Base-by-base conservation (phyloP, 2,797 vertebrate genomes). In the Thalassophryne amazonica region DNA sequence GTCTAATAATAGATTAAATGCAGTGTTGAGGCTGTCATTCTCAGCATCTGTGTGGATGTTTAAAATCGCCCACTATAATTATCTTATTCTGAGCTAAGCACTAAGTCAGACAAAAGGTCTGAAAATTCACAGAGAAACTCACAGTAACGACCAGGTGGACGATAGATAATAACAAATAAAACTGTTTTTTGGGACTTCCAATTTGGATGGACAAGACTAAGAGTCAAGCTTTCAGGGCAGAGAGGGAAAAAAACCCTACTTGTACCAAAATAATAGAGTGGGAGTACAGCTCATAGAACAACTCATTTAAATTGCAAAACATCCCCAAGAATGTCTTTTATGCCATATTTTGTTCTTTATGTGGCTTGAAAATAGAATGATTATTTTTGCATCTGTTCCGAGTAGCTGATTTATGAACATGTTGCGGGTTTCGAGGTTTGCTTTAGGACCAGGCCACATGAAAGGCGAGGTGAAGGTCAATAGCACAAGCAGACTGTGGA, bases 341-440 rank as follows among this genome's bases (percentile, higher is more conserved):
- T 14, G 22, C 27, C 21, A 27, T 61, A 40, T 60, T 62, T 68
- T 35, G 38, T 52, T 67, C 38, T 56, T 61, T 53, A 38, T 45
- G 38, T 53, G 13, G 34, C 60, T 58, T 62, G 19, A 50, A 22
- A 67, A 48, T 42, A 41, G 17, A 57, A 43, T 51, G 25, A 54
- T 63, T 22, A 23, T 27, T 37, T 15, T 49, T 49, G 40, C 49
- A 8, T 78, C 57, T 54, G 53, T 69, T 54, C 42, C 12, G 43
- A 50, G 60, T 25, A 1, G 31, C 76, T 79, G 77, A 81, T 84
- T 81, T 83, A 73, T 60, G 65, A 75, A 55, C 73, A 51, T 84
- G 81, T 79, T 83, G 86, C 42, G 83, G 83, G 53, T 60, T 74
- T 61, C 14, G 71, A 61, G 78, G 79, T 80, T 68, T 52, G 59